Percentiles rank a stretch among this genome's conserved stretches.
These are phyloP conservation scores for Patella ulyssiponensis DNA, from an alignment of 2,888 invertebrate genomes.

Conservation along the genomic window DNA sequence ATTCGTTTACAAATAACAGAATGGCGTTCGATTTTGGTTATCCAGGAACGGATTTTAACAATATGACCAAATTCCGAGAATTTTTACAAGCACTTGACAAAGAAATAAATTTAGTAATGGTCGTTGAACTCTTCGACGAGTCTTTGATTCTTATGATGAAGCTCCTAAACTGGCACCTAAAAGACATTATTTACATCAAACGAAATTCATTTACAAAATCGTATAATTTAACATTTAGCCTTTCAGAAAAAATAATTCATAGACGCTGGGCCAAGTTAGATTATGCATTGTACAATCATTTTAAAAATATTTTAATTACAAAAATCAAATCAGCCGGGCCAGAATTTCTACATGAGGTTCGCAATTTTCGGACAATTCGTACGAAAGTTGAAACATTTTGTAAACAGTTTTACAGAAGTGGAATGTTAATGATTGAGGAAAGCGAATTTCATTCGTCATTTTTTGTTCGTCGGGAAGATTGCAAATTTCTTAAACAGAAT, in stretches of 20 bases:
- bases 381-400: conserved; percentile 29
- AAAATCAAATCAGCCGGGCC: conserved; percentile 26
- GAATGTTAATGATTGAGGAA: neutral
- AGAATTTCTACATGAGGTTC: conserved; percentile 32
- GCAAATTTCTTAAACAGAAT: neutral
- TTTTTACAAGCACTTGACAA: conserved; percentile 13
- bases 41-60: conserved; percentile 11
- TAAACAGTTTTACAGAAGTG: neutral
- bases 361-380: conserved; percentile 25
- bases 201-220: neutral
- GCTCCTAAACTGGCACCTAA: conserved; percentile 15
- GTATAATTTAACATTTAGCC: conserved; percentile 1
- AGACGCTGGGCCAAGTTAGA: conserved; percentile 34
- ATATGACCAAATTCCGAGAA: conserved; percentile 11
- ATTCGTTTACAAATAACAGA: conserved; percentile 29
- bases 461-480: neutral
- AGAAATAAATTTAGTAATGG: conserved; percentile 20
- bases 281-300: conserved; percentile 33
- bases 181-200: conserved; percentile 19
- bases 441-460: neutral
- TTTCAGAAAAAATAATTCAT: conserved; percentile 22
- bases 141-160: conserved; percentile 21
- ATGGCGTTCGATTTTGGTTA: conserved; percentile 36
- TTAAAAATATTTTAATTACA: conserved; percentile 29
- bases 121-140: conserved; percentile 27